Evolutionary conservation across 2,113 vertebrate species (phyloP).

Genomic region (Oreochromis niloticus): DNA sequence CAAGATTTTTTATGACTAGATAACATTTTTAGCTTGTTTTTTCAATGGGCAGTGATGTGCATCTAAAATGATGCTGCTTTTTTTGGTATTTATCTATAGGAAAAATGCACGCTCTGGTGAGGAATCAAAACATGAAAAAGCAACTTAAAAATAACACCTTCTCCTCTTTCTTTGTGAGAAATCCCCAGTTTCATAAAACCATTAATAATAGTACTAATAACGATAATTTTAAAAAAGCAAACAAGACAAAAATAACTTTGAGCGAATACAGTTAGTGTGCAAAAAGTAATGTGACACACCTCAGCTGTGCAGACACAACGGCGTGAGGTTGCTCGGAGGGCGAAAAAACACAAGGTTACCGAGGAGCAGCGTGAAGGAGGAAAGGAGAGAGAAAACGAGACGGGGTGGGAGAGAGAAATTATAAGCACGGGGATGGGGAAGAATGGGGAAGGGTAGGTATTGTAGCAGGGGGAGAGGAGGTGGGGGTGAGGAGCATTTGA

Average conservation of each 20-base stretch:
- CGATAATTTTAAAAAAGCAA: not conserved
- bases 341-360: conserved; percentile 3
- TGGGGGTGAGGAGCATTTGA: conserved; percentile 50
- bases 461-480: not conserved
- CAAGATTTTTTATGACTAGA: not conserved
- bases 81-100: not conserved
- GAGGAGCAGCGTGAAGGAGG: conserved; percentile 21
- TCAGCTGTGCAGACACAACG: not conserved
- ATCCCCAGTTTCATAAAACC: not conserved
- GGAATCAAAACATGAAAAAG: not conserved
- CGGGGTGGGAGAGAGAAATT: not conserved
- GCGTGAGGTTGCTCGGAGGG: not conserved
- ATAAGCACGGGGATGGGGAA: conserved; percentile 13
- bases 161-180: not conserved
- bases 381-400: conserved; percentile 33
- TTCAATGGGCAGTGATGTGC: not conserved
- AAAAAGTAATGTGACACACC: not conserved
- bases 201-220: not conserved
- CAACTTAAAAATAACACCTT: not conserved
- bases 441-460: conserved; percentile 26
- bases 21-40: not conserved
- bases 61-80: not conserved
- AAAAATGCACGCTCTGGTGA: not conserved
- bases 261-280: not conserved
- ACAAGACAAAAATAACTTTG: not conserved